Conservation (phyloP, 1,140 invertebrate genomes). For the Drosophila repletoides region DNA sequence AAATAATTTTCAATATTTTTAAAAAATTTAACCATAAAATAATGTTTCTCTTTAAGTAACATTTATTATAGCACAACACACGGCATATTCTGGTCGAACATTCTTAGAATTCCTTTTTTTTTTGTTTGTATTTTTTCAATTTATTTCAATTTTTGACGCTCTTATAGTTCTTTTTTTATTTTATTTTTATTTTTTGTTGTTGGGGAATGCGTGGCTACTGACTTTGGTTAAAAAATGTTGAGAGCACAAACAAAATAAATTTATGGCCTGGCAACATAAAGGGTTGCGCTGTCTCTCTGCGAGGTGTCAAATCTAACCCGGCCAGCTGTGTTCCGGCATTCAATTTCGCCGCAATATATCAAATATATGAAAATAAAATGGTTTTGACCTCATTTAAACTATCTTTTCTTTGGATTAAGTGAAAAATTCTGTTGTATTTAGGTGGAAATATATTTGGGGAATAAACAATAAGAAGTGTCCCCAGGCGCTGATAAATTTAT, state of each 20-base stretch:
- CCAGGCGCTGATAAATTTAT: slow-evolving; percentile 55
- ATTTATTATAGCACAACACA: no score
- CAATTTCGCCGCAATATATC: neutral
- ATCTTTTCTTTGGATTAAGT: neutral
- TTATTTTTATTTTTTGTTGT: slow-evolving; percentile 10
- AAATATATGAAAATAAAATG: neutral
- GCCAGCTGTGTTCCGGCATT: slow-evolving; percentile 7
- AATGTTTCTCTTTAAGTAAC: no score
- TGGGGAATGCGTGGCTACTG: slow-evolving; percentile 50
- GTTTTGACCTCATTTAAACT: neutral
- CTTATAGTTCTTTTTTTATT: slow-evolving; percentile 53
- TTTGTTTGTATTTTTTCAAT: slow-evolving; percentile 53
- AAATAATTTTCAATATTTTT: no score
- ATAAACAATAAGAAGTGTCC: slow-evolving; percentile 7
- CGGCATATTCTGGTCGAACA: no score
- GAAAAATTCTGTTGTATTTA: no score
- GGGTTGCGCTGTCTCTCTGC: slow-evolving; percentile 36
- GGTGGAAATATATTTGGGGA: slow-evolving; percentile 3
- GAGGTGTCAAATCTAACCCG: slow-evolving; percentile 54
- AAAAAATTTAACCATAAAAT: no score
- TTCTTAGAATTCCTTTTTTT: no score
- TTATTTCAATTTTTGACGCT: slow-evolving; percentile 76
- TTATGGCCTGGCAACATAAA: slow-evolving; percentile 64
- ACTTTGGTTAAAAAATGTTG: slow-evolving; percentile 70
- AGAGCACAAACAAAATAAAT: slow-evolving; percentile 65